Evolutionary conservation across 1,140 invertebrate genomes (phyloP).

Genomic region (Geopemphigus sp.): DNA sequence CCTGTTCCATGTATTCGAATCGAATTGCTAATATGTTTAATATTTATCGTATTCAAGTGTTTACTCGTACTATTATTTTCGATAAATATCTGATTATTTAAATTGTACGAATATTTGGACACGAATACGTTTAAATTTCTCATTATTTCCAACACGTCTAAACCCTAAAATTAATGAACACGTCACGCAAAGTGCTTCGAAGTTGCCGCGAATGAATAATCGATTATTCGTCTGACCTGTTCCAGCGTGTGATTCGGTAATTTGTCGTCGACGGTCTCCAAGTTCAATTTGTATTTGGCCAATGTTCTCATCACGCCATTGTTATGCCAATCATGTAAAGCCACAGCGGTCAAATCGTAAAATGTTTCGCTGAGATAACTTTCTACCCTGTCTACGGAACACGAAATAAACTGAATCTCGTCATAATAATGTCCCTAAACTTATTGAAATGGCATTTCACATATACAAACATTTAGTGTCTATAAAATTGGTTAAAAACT

Average conservation of each 20-base stretch:
- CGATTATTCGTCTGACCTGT: constrained; percentile 61
- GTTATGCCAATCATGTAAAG: constrained; percentile 95
- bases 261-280: constrained; percentile 83
- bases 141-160: constrained; percentile 98
- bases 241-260: constrained; percentile 95
- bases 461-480: constrained; percentile 56
- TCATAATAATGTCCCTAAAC: not conserved
- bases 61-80: constrained; percentile 90
- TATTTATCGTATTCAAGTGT: constrained; percentile 93
- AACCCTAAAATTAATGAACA: constrained; percentile 62
- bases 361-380: constrained; percentile 92
- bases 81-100: constrained; percentile 96
- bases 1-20: constrained; percentile 96
- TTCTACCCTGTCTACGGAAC: constrained; percentile 68
- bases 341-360: constrained; percentile 96
- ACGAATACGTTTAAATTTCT: constrained; percentile 95
- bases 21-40: constrained; percentile 94
- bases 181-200: not conserved
- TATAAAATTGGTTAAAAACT: constrained; percentile 58
- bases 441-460: not conserved
- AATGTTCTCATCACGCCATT: constrained; percentile 95
- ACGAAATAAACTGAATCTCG: constrained; percentile 47
- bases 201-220: constrained; percentile 4
- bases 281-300: constrained; percentile 79
- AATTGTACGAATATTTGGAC: constrained; percentile 89